Evolutionary conservation across 2,888 invertebrate species (phyloP), one percentile per base, ranked within the genome.

Genomic region (Eueremaeus valkanovi): DNA sequence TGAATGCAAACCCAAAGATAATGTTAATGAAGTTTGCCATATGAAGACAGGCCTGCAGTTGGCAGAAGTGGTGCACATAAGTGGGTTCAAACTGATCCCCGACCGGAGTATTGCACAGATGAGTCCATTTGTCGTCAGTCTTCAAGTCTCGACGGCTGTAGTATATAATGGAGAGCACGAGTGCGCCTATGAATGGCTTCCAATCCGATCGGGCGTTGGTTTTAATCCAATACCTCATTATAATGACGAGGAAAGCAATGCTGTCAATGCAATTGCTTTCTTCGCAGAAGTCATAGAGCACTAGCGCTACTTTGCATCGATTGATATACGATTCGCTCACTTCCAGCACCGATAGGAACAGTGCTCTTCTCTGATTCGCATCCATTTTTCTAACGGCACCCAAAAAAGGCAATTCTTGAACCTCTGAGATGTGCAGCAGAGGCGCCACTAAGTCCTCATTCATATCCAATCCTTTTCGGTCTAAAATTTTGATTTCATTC

Each of bases 41-140:
- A 27, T 58, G 58, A 58, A 58, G 31, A 31, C 58, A 58, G 29
- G 58, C 27, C 58, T 58, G 58, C 11, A 58, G 9, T 58, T 58
- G 27, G 11, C 29, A 24, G 58, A 27, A 58, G 16, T 27, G 11
- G 24, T 58, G 58, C 11, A 58, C 29, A 27, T 29, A 29, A 2
- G 27, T 16, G 9, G 31, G 29, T 11, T 58, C 3, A 58, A 58
- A 58, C n/a, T 13, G 2, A 13, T 8, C 11, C 13, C 27, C 11
- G 16, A 13, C 3, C 11, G 58, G 9, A 5, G 27, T 1, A 27
- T 16, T 27, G 16, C 27, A 58, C 13, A 58, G 58, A 29, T 29
- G 24, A 24, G 29, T 58, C 58, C 58, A 58, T 13, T 31, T 29
- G 27, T 27, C 27, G 11, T 58, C 58, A 29, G 1, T 58, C 9